Conservation (phyloP, 2,113 vertebrate species). For the Artemisiospiza belli region DNA sequence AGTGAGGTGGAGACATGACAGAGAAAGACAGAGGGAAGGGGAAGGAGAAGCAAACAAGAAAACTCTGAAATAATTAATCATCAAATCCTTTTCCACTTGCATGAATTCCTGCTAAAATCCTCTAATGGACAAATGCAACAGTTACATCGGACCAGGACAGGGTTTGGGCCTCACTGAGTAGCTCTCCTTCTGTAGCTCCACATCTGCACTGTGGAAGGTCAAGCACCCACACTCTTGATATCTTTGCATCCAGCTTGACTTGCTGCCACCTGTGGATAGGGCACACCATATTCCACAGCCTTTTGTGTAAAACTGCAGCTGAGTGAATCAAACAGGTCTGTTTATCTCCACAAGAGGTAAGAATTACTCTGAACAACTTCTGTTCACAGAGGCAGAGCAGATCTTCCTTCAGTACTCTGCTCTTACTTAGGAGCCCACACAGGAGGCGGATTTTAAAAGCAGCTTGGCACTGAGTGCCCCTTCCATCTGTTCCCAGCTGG, state of each 20-base stretch:
- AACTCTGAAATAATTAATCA: background rate
- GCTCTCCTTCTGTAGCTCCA: background rate
- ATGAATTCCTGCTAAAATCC: background rate
- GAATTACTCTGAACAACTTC: background rate
- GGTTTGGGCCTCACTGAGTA: background rate
- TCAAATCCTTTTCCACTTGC: background rate
- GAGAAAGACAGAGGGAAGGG: background rate
- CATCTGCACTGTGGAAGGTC: background rate
- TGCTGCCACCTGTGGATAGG: background rate
- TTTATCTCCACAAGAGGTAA: background rate
- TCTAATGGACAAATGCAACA: background rate
- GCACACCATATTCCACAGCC: fast-evolving
- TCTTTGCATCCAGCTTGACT: background rate
- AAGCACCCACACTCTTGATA: background rate
- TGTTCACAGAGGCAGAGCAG: background rate
- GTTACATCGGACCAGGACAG: background rate
- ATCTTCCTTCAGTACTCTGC: background rate
- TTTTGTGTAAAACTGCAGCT: background rate
- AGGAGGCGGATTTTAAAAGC: background rate
- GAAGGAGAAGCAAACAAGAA: background rate
- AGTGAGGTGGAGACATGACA: background rate
- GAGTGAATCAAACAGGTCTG: background rate
- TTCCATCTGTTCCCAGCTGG: background rate
- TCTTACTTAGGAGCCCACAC: background rate
- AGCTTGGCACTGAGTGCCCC: background rate